phyloP scores from a whole-genome alignment of 2,797 vertebrate species.

The Poecile montanus region DNA sequence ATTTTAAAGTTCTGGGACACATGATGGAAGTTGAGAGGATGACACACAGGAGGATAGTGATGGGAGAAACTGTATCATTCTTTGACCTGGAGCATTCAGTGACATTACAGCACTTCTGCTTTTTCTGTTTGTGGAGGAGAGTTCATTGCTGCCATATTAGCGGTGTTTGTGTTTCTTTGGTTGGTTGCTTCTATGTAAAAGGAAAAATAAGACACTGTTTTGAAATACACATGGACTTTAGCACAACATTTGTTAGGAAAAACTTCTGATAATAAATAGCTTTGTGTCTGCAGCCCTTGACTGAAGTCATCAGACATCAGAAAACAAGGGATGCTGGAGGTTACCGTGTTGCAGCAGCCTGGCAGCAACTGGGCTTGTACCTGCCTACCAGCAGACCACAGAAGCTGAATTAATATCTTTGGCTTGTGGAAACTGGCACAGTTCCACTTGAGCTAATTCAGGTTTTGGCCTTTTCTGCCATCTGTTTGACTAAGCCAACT shows the following conservation, averaged over 20 bases:
- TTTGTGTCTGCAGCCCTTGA: neutral
- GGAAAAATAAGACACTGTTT: neutral
- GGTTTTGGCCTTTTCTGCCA: constrained; percentile 33
- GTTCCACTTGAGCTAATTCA: constrained; percentile 17
- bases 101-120: neutral
- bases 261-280: neutral
- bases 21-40: neutral
- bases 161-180: neutral
- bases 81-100: neutral
- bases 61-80: neutral
- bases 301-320: neutral
- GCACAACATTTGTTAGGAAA: neutral
- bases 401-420: neutral
- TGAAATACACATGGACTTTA: neutral
- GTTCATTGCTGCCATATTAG: neutral
- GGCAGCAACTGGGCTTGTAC: neutral
- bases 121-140: neutral
- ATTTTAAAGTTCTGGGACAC: neutral
- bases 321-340: neutral
- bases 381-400: neutral
- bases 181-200: neutral
- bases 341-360: neutral
- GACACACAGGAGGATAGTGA: neutral
- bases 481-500: constrained; percentile 5
- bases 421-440: neutral